Percentiles rank a stretch among this genome's conserved stretches.
phyloP scores from a whole-genome alignment of 2,888 invertebrate genomes.

The Tinea trinotella region DNA sequence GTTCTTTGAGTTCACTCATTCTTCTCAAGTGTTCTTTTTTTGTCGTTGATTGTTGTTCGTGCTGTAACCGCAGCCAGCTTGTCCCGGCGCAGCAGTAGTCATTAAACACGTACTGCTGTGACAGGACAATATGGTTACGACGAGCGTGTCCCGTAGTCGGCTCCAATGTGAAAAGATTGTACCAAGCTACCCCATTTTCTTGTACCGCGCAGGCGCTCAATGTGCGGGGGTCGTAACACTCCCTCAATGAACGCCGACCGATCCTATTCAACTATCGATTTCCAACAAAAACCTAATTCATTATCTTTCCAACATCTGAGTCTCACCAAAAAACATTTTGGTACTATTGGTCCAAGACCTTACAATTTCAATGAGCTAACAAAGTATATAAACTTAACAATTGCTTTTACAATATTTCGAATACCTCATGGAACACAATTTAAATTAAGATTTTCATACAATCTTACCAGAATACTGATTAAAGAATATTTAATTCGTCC shows the following conservation, averaged over 20 bases:
- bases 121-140: slow-evolving; percentile 96
- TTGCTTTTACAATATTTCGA: too few relatives aligned
- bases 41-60: slow-evolving; percentile 26
- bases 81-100: slow-evolving; percentile 95
- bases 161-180: slow-evolving; percentile 69
- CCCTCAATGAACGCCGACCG: slow-evolving; percentile 51
- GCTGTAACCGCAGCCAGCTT: slow-evolving; percentile 68
- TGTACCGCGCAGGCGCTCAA: slow-evolving; percentile 31
- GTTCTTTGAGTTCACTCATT: background rate
- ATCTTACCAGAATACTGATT: too few relatives aligned
- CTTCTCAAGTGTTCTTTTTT: background rate
- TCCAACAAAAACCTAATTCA: slow-evolving; percentile 43
- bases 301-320: slow-evolving; percentile 26
- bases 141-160: slow-evolving; percentile 56
- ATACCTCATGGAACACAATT: too few relatives aligned
- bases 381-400: too few relatives aligned
- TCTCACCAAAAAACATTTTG: too few relatives aligned
- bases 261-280: slow-evolving; percentile 64
- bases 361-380: too few relatives aligned
- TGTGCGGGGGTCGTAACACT: too few relatives aligned
- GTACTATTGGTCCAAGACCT: too few relatives aligned
- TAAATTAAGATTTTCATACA: too few relatives aligned
- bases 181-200: slow-evolving; percentile 50
- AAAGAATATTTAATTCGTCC: too few relatives aligned
- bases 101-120: slow-evolving; percentile 89